Evolutionary conservation across 1,140 invertebrate species (phyloP).

Genomic region (Aphaenogaster rudis): DNA sequence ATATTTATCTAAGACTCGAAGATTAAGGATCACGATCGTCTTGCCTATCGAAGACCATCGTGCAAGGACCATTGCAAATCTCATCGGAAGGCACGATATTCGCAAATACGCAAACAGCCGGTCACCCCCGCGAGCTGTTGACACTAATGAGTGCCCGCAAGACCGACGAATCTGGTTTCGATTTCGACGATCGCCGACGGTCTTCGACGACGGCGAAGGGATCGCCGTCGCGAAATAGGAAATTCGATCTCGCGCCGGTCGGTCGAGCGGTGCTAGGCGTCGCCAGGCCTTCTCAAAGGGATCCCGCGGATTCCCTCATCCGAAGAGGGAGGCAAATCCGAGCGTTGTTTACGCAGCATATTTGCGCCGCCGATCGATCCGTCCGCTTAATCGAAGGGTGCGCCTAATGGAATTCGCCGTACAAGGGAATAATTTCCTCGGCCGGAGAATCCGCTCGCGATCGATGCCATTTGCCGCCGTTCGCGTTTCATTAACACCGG

Average conservation of each 20-base stretch:
- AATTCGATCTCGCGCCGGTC: slow-evolving; percentile 54
- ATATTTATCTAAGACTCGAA: slow-evolving; percentile 10
- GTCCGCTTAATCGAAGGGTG: slow-evolving; percentile 74
- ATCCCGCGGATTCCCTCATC: slow-evolving; percentile 48
- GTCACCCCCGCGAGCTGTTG: slow-evolving; percentile 18
- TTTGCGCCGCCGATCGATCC: slow-evolving; percentile 73
- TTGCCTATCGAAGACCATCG: slow-evolving; percentile 4
- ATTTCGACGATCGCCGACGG: slow-evolving; percentile 19
- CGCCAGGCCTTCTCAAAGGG: slow-evolving; percentile 67
- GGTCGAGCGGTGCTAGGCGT: slow-evolving; percentile 26
- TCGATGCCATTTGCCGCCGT: slow-evolving; percentile 75
- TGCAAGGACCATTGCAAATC: slow-evolving; percentile 21
- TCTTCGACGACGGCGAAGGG: not conserved
- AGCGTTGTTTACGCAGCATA: slow-evolving; percentile 75
- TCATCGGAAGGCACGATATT: slow-evolving; percentile 45
- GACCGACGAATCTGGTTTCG: slow-evolving; percentile 60
- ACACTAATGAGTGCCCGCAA: slow-evolving; percentile 62
- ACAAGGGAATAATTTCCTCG: slow-evolving; percentile 77
- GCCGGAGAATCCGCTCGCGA: slow-evolving; percentile 65
- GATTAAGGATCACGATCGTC: not conserved
- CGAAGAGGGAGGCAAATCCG: slow-evolving; percentile 63
- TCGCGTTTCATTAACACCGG: slow-evolving; percentile 75
- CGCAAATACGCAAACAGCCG: slow-evolving; percentile 42
- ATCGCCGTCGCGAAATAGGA: slow-evolving; percentile 47
- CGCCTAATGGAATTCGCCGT: slow-evolving; percentile 75